These are phyloP conservation scores for Bufo gargarizans DNA, from an alignment of 2,113 vertebrate genomes.

Conservation along the genomic window DNA sequence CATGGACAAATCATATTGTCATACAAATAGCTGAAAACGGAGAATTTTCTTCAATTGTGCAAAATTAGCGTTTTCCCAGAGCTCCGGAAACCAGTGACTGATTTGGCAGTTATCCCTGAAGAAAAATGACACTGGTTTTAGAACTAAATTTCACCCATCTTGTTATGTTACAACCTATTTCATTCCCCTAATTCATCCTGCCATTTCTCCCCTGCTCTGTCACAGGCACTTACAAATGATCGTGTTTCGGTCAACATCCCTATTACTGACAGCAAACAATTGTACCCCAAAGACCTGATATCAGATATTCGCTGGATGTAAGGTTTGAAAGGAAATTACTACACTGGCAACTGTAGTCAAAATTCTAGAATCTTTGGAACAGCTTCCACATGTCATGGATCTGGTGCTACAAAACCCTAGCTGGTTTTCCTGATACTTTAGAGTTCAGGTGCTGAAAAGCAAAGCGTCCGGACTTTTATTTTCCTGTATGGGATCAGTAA, in stretches of 20 bases:
- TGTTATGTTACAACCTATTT: slow-evolving; percentile 13
- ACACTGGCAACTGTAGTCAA: background rate
- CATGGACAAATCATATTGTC: background rate
- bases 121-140: slow-evolving; percentile 36
- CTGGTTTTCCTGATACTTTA: background rate
- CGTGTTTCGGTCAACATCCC: background rate
- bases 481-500: slow-evolving; percentile 32
- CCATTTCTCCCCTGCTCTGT: slow-evolving; percentile 31
- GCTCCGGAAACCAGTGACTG: background rate
- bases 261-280: slow-evolving; percentile 29
- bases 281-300: slow-evolving; percentile 32
- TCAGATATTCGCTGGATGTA: slow-evolving; percentile 12
- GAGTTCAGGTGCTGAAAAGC: slow-evolving; percentile 52
- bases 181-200: background rate
- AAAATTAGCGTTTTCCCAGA: slow-evolving; percentile 3
- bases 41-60: slow-evolving; percentile 15
- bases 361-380: slow-evolving; percentile 2
- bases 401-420: slow-evolving; percentile 8
- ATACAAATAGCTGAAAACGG: background rate
- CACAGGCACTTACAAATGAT: slow-evolving; percentile 24
- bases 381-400: background rate
- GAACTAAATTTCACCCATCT: slow-evolving; percentile 22
- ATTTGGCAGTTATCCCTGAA: background rate
- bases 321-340: background rate
- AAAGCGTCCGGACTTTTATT: slow-evolving; percentile 19